Evolutionary conservation across 2,888 invertebrate genomes (phyloP).

Genomic region (Spodoptera exigua): DNA sequence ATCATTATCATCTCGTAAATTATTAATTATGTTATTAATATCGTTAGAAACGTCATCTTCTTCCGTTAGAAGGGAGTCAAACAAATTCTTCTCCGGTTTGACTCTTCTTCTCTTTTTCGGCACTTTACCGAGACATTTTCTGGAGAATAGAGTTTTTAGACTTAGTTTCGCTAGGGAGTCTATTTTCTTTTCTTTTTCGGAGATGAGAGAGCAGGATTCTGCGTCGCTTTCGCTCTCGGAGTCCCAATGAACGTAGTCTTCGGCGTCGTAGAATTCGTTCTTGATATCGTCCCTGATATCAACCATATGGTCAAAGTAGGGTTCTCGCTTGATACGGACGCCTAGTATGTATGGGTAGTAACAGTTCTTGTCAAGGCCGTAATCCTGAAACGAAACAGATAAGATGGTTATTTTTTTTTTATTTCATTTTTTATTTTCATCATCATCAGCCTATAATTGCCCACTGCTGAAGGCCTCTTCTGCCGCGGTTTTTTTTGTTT

Average conservation of each 20-base stretch:
- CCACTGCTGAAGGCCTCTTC: no score
- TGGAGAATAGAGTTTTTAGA: conserved; percentile 75
- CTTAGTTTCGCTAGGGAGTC: conserved; percentile 65
- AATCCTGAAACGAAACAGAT: conserved; percentile 67
- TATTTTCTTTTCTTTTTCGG: conserved; percentile 50
- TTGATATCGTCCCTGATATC: conserved; percentile 67
- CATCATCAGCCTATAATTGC: no score
- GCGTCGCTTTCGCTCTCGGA: conserved; percentile 59
- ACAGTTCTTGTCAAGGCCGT: conserved; percentile 70
- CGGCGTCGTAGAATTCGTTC: conserved; percentile 62
- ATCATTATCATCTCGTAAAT: conserved; percentile 53
- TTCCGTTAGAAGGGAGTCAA: conserved; percentile 44
- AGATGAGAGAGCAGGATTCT: conserved; percentile 1
- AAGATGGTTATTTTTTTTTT: no score
- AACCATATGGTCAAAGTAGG: conserved; percentile 70
- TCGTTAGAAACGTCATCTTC: conserved; percentile 59
- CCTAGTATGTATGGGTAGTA: conserved; percentile 72
- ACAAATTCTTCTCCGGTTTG: conserved; percentile 34
- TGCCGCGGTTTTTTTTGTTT: no score
- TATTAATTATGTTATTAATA: conserved; percentile 68
- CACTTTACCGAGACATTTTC: conserved; percentile 69
- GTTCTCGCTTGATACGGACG: conserved; percentile 64
- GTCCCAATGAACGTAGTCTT: conserved; percentile 73
- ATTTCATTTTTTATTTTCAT: no score
- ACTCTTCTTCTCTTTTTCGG: conserved; percentile 66